Conservation (phyloP, 92 coral and sea anemone species). For the Phymanthus crucifer region DNA sequence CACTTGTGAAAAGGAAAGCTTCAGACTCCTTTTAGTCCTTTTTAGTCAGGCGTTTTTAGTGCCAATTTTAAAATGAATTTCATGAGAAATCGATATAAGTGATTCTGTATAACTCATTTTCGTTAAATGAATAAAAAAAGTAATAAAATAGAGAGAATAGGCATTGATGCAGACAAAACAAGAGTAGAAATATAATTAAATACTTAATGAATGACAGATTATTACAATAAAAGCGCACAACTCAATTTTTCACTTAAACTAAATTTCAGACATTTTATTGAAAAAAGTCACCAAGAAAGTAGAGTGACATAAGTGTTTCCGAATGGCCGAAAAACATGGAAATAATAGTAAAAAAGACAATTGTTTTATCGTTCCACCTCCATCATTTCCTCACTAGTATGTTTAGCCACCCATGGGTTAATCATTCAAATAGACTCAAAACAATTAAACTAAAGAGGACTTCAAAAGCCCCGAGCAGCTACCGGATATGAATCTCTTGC, state of each 20-base stretch:
- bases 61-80: too few relatives aligned
- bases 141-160: neutral
- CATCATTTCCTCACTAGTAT: neutral
- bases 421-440: conserved; percentile 8
- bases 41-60: too few relatives aligned
- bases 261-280: neutral
- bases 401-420: conserved; percentile 11
- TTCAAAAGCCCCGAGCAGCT: conserved; percentile 22
- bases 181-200: neutral
- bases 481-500: conserved; percentile 26
- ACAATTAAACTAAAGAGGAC: neutral
- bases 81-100: too few relatives aligned
- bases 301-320: neutral
- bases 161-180: neutral
- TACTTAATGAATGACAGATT: neutral
- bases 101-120: neutral
- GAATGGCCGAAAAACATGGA: neutral
- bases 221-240: neutral
- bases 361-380: neutral
- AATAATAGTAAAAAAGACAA: neutral
- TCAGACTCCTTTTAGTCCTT: too few relatives aligned
- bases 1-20: too few relatives aligned
- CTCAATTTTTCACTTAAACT: neutral
- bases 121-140: neutral
- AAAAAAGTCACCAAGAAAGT: neutral